Evolutionary conservation across 2,113 vertebrate genomes (phyloP), one percentile per base, ranked within the genome.

Genomic region (Peromyscus polionotus): DNA sequence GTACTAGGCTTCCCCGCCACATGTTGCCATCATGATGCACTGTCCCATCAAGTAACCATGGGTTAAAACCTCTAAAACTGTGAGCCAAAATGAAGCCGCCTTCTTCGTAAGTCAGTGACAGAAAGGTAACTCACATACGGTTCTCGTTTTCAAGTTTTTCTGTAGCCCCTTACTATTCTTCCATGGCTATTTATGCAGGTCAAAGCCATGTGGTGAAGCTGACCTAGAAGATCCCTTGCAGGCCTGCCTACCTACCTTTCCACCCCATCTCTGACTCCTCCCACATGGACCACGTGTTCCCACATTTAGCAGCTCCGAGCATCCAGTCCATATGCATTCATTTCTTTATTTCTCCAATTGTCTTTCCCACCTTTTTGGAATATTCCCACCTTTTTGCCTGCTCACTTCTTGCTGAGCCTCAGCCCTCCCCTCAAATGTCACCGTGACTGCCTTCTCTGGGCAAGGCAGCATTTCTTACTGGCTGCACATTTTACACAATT

Each of bases 221-320:
- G 31, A 4, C n/a, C 45, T 2, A 0, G 3, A 45, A 45, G 54
- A 22, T 22, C 20, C 22, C 3, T 79, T 59, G 51, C 36, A 26
- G 16, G 20, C 24, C 39, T 61, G 14, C 24, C 42, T 7, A 3
- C 13, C 42, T 7, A 3, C 13, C 48, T 79, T 36, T 33, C 19
- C 36, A 65, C 51, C 3, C 20, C 13, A 10, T 20, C 28, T 45
- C 54, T 39, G 22, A 81, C 68, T 77, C 2, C 33, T 75, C 10
- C 28, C 26, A 16, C 17, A 31, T 1, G 3, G 7, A 57, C 17
- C 20, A 20, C 51, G 65, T 73, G 14, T n/a, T 42, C 22, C 12
- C 1, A 3, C 5, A 1, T 28, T n/a, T 14, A 3, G 4, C 0
- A 19, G 16, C 45, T 28, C 54, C 70, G 31, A 4, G 17, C 4